Base-by-base conservation (phyloP, 2,888 invertebrate genomes). In the Diplazon laetatorius region DNA sequence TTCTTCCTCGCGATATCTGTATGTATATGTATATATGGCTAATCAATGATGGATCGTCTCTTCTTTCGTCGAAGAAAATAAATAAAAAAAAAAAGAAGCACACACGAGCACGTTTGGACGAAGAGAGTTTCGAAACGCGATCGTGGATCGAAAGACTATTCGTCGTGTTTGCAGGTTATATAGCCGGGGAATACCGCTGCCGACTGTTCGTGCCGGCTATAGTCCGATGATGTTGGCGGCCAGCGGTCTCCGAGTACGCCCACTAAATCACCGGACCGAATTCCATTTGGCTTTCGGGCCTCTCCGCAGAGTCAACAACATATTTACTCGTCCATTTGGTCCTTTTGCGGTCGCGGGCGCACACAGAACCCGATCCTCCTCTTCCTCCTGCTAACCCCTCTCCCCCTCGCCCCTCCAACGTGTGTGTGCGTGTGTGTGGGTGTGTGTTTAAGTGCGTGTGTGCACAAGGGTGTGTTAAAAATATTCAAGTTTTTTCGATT, bases 321-420 rank as follows among this genome's bases (percentile, higher is more conserved):
- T 89, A 89, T 89, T 88, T 87, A 89, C 88, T 82, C 86, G 86
- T 89, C 87, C 88, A 88, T 89, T 89, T 88, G 85, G 86, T 86
- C 85, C 86, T 89, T 89, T 89, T 88, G 87, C 87, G 87, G 87
- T 88, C 86, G 78, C 71, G 66, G 55, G 66, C 75, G 55, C 75
- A 78, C 74, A 75, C 78, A 73, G 69, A 71, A 44, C 70, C 59
- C 48, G 71, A 60, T 75, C 80, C 80, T 60, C 71, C 46, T 74
- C 73, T 79, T 63, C 66, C 81, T 39, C 44, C 39, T 35, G 65
- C 37, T 37, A n/a, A 10, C 63, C 35, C 66, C 37, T 35, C 37
- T 46, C 42, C 44, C 50, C 62, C 63, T 57, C 57, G 70, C 68
- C 37, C 30, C 46, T 69, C 60, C 10, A 44, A 60, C 65, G 39